Conservation (phyloP, 2,113 vertebrate genomes). For the Pelecanus crispus region DNA sequence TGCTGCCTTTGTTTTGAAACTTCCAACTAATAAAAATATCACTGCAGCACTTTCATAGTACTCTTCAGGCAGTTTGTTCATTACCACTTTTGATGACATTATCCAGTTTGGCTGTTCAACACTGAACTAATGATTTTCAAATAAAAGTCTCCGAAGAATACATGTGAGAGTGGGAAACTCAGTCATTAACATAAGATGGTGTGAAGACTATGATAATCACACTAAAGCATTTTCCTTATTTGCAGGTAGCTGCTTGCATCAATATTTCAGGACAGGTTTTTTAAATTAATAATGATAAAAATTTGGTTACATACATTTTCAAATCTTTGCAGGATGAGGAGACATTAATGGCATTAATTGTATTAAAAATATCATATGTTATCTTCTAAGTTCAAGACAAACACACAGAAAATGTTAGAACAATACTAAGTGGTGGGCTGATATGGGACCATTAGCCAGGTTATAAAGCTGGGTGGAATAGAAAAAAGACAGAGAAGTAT, state of each 20-base stretch:
- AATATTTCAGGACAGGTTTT: not conserved
- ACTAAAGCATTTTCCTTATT: not conserved
- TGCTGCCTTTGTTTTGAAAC: not conserved
- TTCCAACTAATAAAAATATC: not conserved
- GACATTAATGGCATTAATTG: not conserved
- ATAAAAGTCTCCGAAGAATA: not conserved
- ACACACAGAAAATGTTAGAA: not conserved
- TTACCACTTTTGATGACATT: not conserved
- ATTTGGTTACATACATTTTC: not conserved
- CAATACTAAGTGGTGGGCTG: not conserved
- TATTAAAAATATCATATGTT: not conserved
- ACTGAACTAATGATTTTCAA: not conserved
- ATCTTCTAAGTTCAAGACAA: not conserved
- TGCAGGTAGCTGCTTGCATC: not conserved
- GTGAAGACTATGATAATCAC: not conserved
- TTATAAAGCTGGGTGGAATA: not conserved
- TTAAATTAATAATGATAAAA: not conserved
- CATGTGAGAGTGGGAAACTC: not conserved
- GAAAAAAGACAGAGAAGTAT: not conserved
- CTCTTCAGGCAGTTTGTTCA: not conserved
- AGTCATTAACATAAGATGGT: not conserved
- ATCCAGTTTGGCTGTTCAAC: not conserved
- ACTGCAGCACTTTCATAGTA: not conserved
- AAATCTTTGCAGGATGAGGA: not conserved
- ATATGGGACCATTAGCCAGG: not conserved